Conservation (phyloP, 1,140 invertebrate genomes). For the Euglossa dilemma region DNA sequence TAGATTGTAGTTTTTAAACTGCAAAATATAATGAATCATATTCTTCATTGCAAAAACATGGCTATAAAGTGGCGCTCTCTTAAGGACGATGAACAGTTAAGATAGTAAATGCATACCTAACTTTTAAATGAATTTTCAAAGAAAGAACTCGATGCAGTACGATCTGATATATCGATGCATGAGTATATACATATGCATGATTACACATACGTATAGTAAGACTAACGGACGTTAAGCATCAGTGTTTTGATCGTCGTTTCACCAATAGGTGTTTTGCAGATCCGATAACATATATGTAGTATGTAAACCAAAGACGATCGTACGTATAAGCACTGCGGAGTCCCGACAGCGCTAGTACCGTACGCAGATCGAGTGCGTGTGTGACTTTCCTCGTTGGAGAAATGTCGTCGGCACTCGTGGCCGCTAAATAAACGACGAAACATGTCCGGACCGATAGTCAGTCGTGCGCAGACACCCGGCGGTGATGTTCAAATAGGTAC, state of each 20-base stretch:
- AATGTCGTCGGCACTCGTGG: slow-evolving; percentile 68
- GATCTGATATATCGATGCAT: not conserved
- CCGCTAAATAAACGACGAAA: slow-evolving; percentile 61
- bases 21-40: not conserved
- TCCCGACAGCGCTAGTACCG: slow-evolving; percentile 39
- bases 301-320: slow-evolving; percentile 27
- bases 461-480: slow-evolving; percentile 64
- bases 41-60: not conserved
- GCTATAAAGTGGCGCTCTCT: slow-evolving; percentile 32
- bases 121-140: slow-evolving; percentile 40
- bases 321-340: slow-evolving; percentile 40
- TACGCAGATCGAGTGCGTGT: slow-evolving; percentile 54
- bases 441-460: slow-evolving; percentile 69
- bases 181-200: not conserved
- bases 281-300: slow-evolving; percentile 24
- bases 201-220: not conserved
- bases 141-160: not conserved
- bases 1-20: not conserved
- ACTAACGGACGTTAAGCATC: slow-evolving; percentile 6
- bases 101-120: not conserved
- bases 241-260: slow-evolving; percentile 22
- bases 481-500: slow-evolving; percentile 48
- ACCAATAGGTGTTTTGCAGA: slow-evolving; percentile 35
- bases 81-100: not conserved
- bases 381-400: slow-evolving; percentile 65